Percentiles rank a stretch among this genome's conserved stretches.
phyloP scores from a whole-genome alignment of 2,797 vertebrate genomes.

The Centroberyx gerrardi region DNA sequence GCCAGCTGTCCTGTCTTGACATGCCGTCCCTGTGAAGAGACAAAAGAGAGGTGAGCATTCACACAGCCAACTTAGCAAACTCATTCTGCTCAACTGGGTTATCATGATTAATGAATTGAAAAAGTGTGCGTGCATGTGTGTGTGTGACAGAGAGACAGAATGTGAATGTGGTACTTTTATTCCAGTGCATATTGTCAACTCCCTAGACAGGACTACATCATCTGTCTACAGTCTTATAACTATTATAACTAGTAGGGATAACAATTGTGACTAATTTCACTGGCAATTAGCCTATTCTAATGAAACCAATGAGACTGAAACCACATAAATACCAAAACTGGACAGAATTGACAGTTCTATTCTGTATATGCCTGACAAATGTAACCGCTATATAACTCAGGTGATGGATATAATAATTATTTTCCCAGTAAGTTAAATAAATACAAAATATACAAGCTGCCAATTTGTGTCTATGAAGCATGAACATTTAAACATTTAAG shows the following conservation, averaged over 20 bases:
- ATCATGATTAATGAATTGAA: neutral
- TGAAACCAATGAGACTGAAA: too few relatives aligned
- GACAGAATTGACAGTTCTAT: too few relatives aligned
- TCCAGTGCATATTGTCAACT: neutral
- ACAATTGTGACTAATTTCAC: neutral
- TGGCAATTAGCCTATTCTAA: too few relatives aligned
- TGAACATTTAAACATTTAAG: too few relatives aligned
- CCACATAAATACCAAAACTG: too few relatives aligned
- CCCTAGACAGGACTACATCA: neutral
- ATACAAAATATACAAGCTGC: neutral
- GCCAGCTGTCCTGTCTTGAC: constrained; percentile 85
- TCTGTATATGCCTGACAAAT: too few relatives aligned
- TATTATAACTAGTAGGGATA: too few relatives aligned
- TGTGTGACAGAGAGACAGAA: neutral
- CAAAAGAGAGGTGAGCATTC: constrained; percentile 37
- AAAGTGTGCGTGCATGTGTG: neutral
- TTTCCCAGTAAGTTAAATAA: neutral
- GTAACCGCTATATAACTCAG: too few relatives aligned
- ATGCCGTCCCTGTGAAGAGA: constrained; percentile 76
- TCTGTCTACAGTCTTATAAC: too few relatives aligned
- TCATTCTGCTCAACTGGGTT: neutral
- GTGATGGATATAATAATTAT: too few relatives aligned
- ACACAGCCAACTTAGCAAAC: neutral
- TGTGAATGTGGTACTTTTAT: neutral
- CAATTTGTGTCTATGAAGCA: too few relatives aligned